These are phyloP conservation scores for Anniella stebbinsi DNA, from an alignment of 2,797 vertebrate genomes.

Conservation along the genomic window DNA sequence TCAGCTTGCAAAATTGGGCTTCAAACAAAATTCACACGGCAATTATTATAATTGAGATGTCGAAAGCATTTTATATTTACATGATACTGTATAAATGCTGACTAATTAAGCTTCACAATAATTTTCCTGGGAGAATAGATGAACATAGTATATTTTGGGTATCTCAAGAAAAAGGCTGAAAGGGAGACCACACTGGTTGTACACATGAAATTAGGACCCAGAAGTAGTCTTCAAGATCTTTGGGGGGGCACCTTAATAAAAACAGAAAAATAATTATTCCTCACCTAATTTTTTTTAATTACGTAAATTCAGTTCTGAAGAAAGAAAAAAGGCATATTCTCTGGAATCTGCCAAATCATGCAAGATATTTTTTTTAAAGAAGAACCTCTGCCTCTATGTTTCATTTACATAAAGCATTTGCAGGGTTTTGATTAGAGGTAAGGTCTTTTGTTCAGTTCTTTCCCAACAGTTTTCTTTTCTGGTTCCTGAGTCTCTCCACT, in stretches of 20 bases:
- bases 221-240: background rate
- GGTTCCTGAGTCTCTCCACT: background rate
- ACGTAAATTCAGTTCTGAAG: background rate
- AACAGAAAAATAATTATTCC: background rate
- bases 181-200: background rate
- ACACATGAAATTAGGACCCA: background rate
- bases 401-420: background rate
- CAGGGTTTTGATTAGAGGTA: background rate
- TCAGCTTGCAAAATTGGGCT: conserved; percentile 42
- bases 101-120: conserved; percentile 54
- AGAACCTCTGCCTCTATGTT: background rate
- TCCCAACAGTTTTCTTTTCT: background rate
- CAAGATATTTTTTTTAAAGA: background rate
- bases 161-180: background rate
- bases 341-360: background rate
- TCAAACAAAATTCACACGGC: conserved; percentile 52
- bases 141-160: background rate
- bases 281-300: background rate
- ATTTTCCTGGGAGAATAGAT: conserved; percentile 24
- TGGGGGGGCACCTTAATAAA: background rate
- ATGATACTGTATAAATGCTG: conserved; percentile 59
- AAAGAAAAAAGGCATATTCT: background rate
- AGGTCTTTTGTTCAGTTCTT: background rate
- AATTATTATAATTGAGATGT: conserved; percentile 65
- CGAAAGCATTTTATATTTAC: conserved; percentile 40